Evolutionary conservation across 2,113 vertebrate genomes (phyloP).

Genomic region (Ursus arctos): DNA sequence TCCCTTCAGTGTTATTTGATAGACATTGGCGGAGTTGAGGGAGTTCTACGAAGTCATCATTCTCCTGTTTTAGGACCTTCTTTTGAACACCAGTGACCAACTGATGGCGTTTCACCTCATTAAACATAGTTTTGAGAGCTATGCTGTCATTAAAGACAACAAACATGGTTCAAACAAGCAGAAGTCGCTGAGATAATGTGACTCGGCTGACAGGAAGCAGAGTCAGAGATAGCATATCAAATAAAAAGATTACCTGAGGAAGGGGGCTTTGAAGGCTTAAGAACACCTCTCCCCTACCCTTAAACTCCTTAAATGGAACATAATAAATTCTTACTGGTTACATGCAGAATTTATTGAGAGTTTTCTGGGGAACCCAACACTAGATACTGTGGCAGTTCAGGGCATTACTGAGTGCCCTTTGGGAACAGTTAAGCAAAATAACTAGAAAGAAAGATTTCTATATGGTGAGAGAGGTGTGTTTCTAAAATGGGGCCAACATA

Average conservation of each 20-base stretch:
- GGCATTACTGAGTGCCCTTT: neutral
- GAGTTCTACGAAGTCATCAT: neutral
- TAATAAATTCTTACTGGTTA: conserved; percentile 19
- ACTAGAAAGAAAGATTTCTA: conserved; percentile 37
- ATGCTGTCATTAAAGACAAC: neutral
- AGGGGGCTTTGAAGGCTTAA: neutral
- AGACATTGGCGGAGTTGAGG: neutral
- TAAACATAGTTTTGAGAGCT: neutral
- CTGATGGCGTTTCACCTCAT: neutral
- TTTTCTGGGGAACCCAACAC: neutral
- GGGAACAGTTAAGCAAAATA: conserved; percentile 46
- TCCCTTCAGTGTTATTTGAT: neutral
- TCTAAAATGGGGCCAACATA: neutral
- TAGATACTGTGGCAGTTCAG: neutral
- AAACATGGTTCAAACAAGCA: neutral
- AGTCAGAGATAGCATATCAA: conserved; percentile 37
- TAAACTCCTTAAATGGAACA: conserved; percentile 19
- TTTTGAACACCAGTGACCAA: conserved; percentile 37
- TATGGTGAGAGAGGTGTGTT: conserved; percentile 33
- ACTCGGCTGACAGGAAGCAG: conserved; percentile 11
- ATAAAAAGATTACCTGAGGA: conserved; percentile 55
- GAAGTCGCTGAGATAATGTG: conserved; percentile 14
- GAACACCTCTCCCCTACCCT: neutral
- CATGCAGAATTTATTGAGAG: conserved; percentile 34
- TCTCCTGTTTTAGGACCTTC: conserved; percentile 12